Conservation (phyloP, 2,888 invertebrate species). For the Morinoia aosen region DNA sequence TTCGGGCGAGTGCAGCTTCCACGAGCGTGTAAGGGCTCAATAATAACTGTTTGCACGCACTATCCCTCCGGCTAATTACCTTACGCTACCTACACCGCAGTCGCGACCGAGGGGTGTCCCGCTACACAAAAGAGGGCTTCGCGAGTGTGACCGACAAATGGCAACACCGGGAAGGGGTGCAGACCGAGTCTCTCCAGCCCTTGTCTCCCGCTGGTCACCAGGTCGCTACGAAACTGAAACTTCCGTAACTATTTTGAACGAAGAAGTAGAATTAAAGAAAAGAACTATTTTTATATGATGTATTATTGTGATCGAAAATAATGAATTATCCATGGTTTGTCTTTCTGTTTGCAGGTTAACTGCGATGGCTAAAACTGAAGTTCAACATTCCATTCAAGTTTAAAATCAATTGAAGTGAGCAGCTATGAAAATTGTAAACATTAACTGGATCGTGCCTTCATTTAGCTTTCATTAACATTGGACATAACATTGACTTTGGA, state of each 20-base stretch:
- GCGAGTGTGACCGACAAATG: conserved; percentile 31
- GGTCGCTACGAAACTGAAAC: background rate
- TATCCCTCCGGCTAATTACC: conserved; percentile 43
- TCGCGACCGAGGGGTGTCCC: background rate
- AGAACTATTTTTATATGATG: no score
- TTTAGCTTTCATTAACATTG: no score
- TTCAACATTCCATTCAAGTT: no score
- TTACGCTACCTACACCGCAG: conserved; percentile 43
- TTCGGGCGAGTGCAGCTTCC: conserved; percentile 35
- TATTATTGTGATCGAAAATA: no score
- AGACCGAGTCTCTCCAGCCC: background rate
- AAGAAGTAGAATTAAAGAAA: no score
- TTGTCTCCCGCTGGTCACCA: background rate
- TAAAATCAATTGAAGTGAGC: no score
- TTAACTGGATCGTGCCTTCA: no score
- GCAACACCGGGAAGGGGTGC: conserved; percentile 4
- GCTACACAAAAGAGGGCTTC: background rate
- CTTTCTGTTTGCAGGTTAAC: no score
- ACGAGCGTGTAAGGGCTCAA: conserved; percentile 48
- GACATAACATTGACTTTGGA: background rate
- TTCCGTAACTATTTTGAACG: background rate
- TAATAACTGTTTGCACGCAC: conserved; percentile 51
- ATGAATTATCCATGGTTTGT: no score
- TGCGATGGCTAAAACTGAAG: no score
- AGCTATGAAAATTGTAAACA: no score